Evolutionary conservation across 2,113 vertebrate species (phyloP).

Genomic region (Catharus bicknelli): DNA sequence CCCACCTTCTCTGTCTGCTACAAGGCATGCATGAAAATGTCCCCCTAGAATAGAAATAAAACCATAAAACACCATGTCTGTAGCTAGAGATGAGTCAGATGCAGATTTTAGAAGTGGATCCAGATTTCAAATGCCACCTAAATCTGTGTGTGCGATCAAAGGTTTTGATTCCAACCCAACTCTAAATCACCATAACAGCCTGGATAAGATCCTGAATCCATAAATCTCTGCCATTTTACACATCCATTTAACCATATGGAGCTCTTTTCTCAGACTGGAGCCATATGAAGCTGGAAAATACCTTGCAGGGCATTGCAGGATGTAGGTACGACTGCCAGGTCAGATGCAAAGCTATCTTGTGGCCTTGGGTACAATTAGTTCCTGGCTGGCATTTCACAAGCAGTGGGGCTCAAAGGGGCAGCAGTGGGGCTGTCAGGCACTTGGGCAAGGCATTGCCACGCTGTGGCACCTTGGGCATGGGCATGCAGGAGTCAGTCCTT

Average conservation of each 20-base stretch:
- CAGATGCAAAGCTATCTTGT: not conserved
- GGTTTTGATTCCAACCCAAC: conserved; percentile 28
- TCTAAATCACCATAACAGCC: conserved; percentile 11
- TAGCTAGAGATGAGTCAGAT: conserved; percentile 53
- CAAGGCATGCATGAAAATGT: conserved; percentile 43
- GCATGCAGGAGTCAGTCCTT: fast-evolving
- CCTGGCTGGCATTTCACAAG: not conserved
- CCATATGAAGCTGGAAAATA: not conserved
- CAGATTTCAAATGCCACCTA: conserved; percentile 44
- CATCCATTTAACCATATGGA: not conserved
- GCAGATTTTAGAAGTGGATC: conserved; percentile 31
- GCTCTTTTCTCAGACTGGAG: not conserved
- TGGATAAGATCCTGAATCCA: not conserved
- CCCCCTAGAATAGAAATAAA: conserved; percentile 30
- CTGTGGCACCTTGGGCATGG: fast-evolving
- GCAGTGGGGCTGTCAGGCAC: fast-evolving
- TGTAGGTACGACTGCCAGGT: fast-evolving
- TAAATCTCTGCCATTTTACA: not conserved
- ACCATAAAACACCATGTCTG: not conserved
- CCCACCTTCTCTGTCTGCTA: conserved; percentile 41
- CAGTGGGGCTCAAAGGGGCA: not conserved
- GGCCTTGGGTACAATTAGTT: not conserved
- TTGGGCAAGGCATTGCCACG: fast-evolving
- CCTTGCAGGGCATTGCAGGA: not conserved
- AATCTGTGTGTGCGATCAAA: conserved; percentile 2